Percentiles rank a stretch among this genome's conserved stretches.
These are phyloP conservation scores for Alectura lathami DNA, from an alignment of 2,113 vertebrate genomes.

Conservation along the genomic window DNA sequence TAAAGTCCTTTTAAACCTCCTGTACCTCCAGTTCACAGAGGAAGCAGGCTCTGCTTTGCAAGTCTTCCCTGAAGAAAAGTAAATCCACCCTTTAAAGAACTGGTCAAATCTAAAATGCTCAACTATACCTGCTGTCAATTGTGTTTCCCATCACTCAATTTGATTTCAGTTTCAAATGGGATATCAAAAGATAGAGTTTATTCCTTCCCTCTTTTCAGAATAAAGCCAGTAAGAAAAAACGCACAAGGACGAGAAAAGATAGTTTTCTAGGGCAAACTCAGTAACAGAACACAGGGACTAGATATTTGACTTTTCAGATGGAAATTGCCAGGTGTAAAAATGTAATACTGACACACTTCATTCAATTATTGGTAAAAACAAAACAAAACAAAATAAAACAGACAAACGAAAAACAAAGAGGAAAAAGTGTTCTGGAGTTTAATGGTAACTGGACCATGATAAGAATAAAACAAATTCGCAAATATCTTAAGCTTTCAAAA, in stretches of 20 bases:
- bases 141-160: not conserved
- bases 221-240: not conserved
- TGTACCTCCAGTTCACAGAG: not conserved
- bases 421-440: not conserved
- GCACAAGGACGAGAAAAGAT: not conserved
- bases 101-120: not conserved
- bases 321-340: not conserved
- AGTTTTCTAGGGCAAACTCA: not conserved
- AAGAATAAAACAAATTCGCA: not conserved
- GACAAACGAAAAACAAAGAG: not conserved
- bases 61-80: slow-evolving; percentile 3
- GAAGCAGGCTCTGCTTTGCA: not conserved
- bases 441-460: not conserved
- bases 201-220: not conserved
- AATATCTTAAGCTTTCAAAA: not conserved
- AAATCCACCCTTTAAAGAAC: not conserved
- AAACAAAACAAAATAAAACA: not conserved
- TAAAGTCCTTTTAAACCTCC: slow-evolving; percentile 58
- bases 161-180: not conserved
- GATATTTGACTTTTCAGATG: not conserved
- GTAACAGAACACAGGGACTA: not conserved
- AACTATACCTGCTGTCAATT: not conserved
- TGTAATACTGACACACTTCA: not conserved
- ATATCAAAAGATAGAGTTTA: not conserved
- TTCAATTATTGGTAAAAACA: not conserved